Evolutionary conservation across 2,888 invertebrate species (phyloP), one percentile per base, ranked within the genome.

Genomic region (Platycheirus rosarum): DNA sequence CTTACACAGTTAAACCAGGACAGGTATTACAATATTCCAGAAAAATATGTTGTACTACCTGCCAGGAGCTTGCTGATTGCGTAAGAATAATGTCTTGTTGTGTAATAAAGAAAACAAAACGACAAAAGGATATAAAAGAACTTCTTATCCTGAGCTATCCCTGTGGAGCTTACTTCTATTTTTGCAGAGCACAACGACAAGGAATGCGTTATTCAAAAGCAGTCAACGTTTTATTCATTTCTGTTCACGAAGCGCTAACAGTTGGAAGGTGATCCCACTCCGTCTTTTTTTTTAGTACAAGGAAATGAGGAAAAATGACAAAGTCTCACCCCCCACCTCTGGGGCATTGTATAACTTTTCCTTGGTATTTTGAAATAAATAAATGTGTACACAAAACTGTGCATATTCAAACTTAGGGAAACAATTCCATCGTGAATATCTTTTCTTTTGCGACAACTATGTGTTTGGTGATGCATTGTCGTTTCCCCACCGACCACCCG

Each of bases 191-290:
- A 29, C 14, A 49, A 14, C 9, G 6, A 14, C 29, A 18, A 44
- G 40, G 44, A 60, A 60, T 60, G 60, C 60, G 42, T 57, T 57
- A 29, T 1, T 29, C 44, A 44, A 44, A 44, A 44, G 44, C 13
- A 60, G 62, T 48, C 71, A 73, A 40, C 48, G 11, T 37, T 66
- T 51, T 35, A 74, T 75, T 69, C 69, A 74, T 63, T 42, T 29
- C 14, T 37, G 37, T 5, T 16, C 79, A 68, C 11, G 11, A 48
- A 60, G 73, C 49, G 63, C 42, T 65, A 42, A 66, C 74, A 66
- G 77, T 55, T 70, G 49, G 55, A 49, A 62, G 44, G 44, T 51
- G 51, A 62, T 37, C 37, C 35, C 20, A 37, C 23, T 32, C 55
- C 63, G 2, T 1, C 13, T 53, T 8, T 51, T 35, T 13, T 20